Evolutionary conservation across 2,113 vertebrate genomes (phyloP).

Genomic region (Cercocebus atys): DNA sequence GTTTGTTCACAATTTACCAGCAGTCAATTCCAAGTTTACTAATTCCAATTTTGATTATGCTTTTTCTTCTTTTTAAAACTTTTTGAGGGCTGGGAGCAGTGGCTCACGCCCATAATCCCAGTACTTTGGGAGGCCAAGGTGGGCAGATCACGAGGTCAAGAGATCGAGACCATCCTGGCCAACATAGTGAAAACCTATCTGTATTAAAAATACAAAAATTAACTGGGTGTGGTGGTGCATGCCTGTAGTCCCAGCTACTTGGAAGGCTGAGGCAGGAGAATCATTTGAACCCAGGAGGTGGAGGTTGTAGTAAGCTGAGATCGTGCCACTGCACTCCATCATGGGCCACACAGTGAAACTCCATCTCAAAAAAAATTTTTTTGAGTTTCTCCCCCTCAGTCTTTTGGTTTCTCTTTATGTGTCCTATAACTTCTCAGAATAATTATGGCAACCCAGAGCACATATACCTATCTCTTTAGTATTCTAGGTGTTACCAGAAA

Average conservation of each 20-base stretch:
- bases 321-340: no score
- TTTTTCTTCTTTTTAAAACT: not conserved
- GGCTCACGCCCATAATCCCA: no score
- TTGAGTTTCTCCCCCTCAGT: not conserved
- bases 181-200: no score
- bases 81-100: not conserved
- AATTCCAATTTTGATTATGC: not conserved
- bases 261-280: no score
- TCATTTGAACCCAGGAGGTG: rapidly evolving
- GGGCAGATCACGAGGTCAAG: no score
- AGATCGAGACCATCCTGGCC: no score
- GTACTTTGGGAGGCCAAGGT: no score
- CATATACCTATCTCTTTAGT: not conserved
- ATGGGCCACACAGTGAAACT: not conserved
- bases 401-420: not conserved
- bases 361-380: not conserved
- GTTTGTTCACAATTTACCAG: not conserved
- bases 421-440: not conserved
- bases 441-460: not conserved
- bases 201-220: no score
- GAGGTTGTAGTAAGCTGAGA: no score
- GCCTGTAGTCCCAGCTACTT: no score
- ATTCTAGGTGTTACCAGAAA: not conserved
- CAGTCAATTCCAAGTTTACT: not conserved
- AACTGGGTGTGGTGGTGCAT: no score